Conservation (phyloP, 2,888 invertebrate genomes). For the Pachydiplax longipennis region DNA sequence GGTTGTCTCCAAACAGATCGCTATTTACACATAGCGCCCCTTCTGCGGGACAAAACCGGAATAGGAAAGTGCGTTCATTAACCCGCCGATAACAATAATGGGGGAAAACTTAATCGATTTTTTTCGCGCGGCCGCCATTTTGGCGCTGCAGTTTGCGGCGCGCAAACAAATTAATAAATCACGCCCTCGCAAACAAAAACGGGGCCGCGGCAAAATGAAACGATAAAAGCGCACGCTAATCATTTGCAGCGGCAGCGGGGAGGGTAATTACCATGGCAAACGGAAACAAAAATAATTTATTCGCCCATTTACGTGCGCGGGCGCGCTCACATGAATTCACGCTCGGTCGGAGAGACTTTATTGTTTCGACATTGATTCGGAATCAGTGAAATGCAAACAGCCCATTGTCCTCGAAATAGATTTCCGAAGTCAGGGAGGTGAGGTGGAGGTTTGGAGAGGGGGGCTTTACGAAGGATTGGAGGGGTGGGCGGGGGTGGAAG, state of each 20-base stretch:
- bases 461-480: background rate
- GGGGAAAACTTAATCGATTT: background rate
- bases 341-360: constrained; percentile 1
- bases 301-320: constrained; percentile 1
- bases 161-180: constrained; percentile 42
- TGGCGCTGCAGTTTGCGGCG: background rate
- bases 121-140: background rate
- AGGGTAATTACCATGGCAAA: constrained; percentile 35
- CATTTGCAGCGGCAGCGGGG: constrained; percentile 28
- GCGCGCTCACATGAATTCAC: background rate
- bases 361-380: constrained; percentile 44
- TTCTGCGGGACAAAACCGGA: background rate
- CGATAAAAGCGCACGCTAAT: constrained; percentile 39
- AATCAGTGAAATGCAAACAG: constrained; percentile 42
- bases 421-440: constrained; percentile 13
- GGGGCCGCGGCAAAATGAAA: constrained; percentile 20
- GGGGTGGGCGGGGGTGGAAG: background rate
- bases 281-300: constrained; percentile 41
- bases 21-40: background rate
- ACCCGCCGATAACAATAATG: background rate
- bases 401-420: constrained; percentile 41
- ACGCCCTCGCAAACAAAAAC: constrained; percentile 19
- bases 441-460: background rate
- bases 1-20: background rate
- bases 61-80: background rate